These are phyloP conservation scores for Olivierus martensii DNA, from an alignment of 1,140 invertebrate species.

Conservation along the genomic window DNA sequence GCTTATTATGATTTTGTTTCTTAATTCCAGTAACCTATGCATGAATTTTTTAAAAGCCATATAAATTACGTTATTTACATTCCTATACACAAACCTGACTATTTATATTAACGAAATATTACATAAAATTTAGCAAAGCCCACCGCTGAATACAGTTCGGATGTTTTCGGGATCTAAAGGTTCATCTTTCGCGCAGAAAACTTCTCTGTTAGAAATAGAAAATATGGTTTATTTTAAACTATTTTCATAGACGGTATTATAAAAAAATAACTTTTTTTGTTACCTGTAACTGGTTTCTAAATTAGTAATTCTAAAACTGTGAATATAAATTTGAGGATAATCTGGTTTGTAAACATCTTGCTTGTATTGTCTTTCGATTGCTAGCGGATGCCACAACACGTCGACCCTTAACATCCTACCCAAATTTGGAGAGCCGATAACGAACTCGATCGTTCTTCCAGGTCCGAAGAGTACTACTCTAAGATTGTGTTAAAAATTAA, in stretches of 20 bases:
- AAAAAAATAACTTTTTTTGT: too few relatives aligned
- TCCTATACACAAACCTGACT: too few relatives aligned
- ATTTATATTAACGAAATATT: too few relatives aligned
- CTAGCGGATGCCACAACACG: slow-evolving; percentile 49
- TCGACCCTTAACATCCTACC: slow-evolving; percentile 45
- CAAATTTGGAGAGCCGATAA: slow-evolving; percentile 51
- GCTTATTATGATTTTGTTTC: too few relatives aligned
- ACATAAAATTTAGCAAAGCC: slow-evolving; percentile 7
- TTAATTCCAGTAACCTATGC: too few relatives aligned
- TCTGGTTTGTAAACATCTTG: slow-evolving; percentile 47
- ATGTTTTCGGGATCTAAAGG: slow-evolving; percentile 5
- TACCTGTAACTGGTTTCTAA: slow-evolving; percentile 24
- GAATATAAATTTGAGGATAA: slow-evolving; percentile 35
- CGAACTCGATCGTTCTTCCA: slow-evolving; percentile 32
- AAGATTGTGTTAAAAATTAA: not conserved
- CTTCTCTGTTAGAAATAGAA: slow-evolving; percentile 4
- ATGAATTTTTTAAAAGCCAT: too few relatives aligned
- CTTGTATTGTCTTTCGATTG: slow-evolving; percentile 57
- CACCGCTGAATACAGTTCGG: slow-evolving; percentile 10
- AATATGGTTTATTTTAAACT: not conserved
- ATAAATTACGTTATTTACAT: too few relatives aligned
- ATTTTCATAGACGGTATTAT: too few relatives aligned
- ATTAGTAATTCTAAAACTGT: slow-evolving; percentile 21
- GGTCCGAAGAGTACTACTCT: slow-evolving; percentile 30
- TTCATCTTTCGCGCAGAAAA: slow-evolving; percentile 5